These are phyloP conservation scores for Poeciliopsis turrubarensis DNA, from an alignment of 2,113 vertebrate species.

Conservation along the genomic window DNA sequence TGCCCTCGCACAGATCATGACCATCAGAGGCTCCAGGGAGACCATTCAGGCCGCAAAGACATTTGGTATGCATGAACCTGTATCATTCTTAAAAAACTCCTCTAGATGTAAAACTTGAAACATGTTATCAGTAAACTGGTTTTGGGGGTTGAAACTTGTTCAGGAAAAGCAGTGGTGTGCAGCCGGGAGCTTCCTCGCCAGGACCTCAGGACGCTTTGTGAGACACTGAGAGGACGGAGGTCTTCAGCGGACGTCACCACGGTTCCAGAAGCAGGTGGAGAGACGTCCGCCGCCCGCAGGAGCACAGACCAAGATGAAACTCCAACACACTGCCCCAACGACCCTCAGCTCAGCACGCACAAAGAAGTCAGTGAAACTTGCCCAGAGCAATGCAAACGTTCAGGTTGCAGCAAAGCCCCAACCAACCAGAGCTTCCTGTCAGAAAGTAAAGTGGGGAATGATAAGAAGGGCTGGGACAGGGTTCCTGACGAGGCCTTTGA, in stretches of 20 bases:
- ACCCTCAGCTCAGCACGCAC: background rate
- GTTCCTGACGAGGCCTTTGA: conserved; percentile 91
- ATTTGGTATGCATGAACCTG: conserved; percentile 83
- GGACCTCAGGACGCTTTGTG: conserved; percentile 90
- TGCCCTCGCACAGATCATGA: conserved; percentile 96
- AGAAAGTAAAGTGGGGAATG: conserved; percentile 30
- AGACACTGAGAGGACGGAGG: conserved; percentile 83
- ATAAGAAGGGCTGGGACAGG: conserved; percentile 83
- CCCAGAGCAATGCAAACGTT: background rate
- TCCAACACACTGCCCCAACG: conserved; percentile 12
- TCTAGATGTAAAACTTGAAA: background rate
- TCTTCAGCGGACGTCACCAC: conserved; percentile 37
- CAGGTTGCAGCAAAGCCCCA: background rate
- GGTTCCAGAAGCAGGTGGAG: background rate
- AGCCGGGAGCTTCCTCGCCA: conserved; percentile 90
- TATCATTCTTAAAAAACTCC: background rate
- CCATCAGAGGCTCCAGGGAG: conserved; percentile 93
- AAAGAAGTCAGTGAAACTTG: background rate
- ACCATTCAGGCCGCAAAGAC: conserved; percentile 89
- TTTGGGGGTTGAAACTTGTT: background rate
- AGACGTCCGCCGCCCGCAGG: background rate
- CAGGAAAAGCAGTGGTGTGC: conserved; percentile 92
- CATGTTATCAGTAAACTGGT: conserved; percentile 1
- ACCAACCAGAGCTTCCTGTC: background rate
- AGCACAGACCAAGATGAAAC: conserved; percentile 14